Base-by-base conservation (phyloP, 2,888 invertebrate species). In the Deroplatys truncata region DNA sequence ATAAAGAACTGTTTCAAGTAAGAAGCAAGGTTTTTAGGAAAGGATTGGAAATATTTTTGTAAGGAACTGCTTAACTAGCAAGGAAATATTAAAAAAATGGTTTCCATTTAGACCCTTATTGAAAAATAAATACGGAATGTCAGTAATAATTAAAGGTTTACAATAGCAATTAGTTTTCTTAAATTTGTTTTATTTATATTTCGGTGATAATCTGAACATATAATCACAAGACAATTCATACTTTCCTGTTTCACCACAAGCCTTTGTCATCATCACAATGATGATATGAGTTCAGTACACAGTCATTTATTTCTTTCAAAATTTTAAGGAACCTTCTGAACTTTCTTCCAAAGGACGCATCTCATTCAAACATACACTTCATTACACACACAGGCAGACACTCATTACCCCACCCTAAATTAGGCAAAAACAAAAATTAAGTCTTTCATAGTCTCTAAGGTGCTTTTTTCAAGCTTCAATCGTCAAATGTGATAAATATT, bases 101-200 rank as follows among this genome's bases (percentile, higher is more conserved):
- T 20, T 72, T 72, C 20, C 56, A 72, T 72, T 56, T 20, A 56
- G 56, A n/a, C n/a, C 15, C 56, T 56, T 25, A 72, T 5, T 72
- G 56, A 4, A 72, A 72, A 25, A 20, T 20, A 49, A 43, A 43
- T 15, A 20, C 4, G 56, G 56, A 20, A 72, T 20, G 20, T 20
- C 25, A 72, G 9, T 72, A 16, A 72, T 16, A 16, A 56, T 56
- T 56, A 20, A 56, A 72, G 25, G 25, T 72, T 72, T 72, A 72
- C 16, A 72, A 72, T 25, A 43, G 3, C 7, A 43, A 20, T 72
- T 7, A 72, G 56, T 20, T 72, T 72, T 72, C 28, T 85, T 86
- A 86, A 49, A 25, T 87, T 25, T 87, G 83, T 83, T 87, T 87
- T 87, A 87, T 87, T 87, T 82, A 87, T 87, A 82, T 31, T 82